Evolutionary conservation across 2,113 vertebrate genomes (phyloP), one percentile per base, ranked within the genome.

Genomic region (Garra rufa): DNA sequence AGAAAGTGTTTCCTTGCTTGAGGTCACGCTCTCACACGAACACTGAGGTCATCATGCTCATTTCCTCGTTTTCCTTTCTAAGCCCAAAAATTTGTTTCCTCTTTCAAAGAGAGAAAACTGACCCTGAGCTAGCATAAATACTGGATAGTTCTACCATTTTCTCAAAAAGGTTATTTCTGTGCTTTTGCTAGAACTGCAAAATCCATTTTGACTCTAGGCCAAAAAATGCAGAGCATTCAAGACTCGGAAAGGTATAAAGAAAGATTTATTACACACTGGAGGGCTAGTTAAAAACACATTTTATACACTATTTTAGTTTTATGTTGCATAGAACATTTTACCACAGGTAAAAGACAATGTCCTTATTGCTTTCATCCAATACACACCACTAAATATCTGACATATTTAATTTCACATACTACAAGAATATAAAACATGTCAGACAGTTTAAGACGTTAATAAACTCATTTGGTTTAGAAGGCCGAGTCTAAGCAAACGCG

Each of bases 231-330:
- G 43, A 28, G 9, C 19, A 76, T 5, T 19, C 3, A 19, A 15
- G 2, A 28, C 30, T 46, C 13, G 70, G 15, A 77, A 67, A 24
- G 50, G 15, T 71, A 81, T 74, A 81, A 44, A 74, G 63, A 59
- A 34, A 61, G 38, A 34, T 85, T 85, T 81, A 85, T 85, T 81
- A 65, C 43, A 81, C 28, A 50, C 71, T 14, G n/a, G 14, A 65
- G 17, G 28, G 15, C 24, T 71, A 46, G n/a, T 57, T 78, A 78
- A 71, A 85, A 75, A 75, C 67, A 84, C 44, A 46, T 63, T 26
- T 50, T 67, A 41, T 9, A 50, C 52, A 73, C 9, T 7, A 82
- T 61, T 77, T 30, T 24, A 14, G 26, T 28, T 70, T 41, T 77
- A 4, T 46, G 34, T 52, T 65, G 57, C 41, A 67, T 67, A 80